Evolutionary conservation across 64 coral and sea anemone genomes (phyloP), one percentile per base, ranked within the genome.

Genomic region (Catalaphyllia jardinei): DNA sequence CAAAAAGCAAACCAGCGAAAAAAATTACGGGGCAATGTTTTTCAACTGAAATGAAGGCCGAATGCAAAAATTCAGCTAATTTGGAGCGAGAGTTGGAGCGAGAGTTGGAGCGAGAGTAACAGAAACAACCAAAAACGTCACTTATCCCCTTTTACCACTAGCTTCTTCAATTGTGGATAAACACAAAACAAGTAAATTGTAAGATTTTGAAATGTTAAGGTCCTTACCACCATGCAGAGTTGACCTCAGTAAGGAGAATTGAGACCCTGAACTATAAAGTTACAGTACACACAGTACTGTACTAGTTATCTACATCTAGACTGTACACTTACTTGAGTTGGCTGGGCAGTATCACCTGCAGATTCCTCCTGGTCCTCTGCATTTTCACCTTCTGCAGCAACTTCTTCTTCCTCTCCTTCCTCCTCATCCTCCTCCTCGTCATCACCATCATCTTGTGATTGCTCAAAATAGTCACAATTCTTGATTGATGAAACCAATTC

Each of bases 401-500:
- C 29, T 29, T 86, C 64, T 33, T 90, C 82, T 22, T 75, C 85
- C 24, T 86, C 90, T 24, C 78, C 90, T 18, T 78, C 61, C 62
- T 79, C 90, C 27, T 78, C 61, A n/a, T n/a, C n/a, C 50, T 73
- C 91, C 0, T 55, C 74, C 3, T 72, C 52, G 7, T 69, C 52
- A 3, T 65, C 60, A 20, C 50, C 92, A 52, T 85, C 87, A 17
- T n/a, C 92, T 17, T 79, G 19, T 2, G 61, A 25, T 29, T 88
- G 88, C 17, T 87, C 86, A 69, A 96, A 96, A 62, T 96, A 96
- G 4, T 77, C 91, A 91, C 95, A 91, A 18, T 89, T 64, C 30
- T 96, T 96, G 83, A 96, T 96, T 15, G 87, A 82, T 46, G 82
- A 31, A 39, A 96, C 92, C 72, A 96, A 16, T 16, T 96, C 83